A percentile compares a stretch with the other conserved stretches of the same genome.
Conservation (phyloP, 2,797 vertebrate species). For the Sorex maritimensis region DNA sequence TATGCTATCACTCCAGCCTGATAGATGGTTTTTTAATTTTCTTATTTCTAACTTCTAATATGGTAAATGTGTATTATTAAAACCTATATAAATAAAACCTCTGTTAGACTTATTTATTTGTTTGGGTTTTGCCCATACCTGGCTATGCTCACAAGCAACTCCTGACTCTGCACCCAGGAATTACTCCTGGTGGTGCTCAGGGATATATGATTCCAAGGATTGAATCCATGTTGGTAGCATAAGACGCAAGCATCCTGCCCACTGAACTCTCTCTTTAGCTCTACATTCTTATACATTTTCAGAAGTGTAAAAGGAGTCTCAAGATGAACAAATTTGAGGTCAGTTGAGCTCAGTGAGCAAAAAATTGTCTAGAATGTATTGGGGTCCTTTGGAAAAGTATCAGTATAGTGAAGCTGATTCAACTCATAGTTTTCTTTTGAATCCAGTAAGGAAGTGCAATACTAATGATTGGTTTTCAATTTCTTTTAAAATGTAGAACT, state of each 20-base stretch:
- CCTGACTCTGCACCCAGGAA: no score
- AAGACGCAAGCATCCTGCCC: background rate
- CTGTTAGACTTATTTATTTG: no score
- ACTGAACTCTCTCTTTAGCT: no score
- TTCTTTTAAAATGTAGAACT: background rate
- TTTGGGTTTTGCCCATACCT: no score
- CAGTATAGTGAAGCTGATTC: background rate
- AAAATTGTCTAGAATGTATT: background rate
- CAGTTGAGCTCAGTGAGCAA: background rate
- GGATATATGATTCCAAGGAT: no score
- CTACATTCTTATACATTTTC: background rate
- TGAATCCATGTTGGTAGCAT: no score
- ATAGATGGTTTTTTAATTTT: background rate
- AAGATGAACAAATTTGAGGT: background rate
- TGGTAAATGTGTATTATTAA: background rate
- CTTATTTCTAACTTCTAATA: background rate
- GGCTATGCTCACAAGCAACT: no score
- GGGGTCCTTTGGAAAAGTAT: background rate
- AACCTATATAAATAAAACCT: background rate
- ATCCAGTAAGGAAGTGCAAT: background rate
- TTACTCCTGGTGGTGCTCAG: no score
- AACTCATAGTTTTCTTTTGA: background rate
- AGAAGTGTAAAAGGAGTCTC: background rate
- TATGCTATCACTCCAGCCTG: no score
- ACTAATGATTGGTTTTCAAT: background rate